A percentile compares a stretch with the other conserved stretches of the same genome.
These are phyloP conservation scores for Brachyalestes nurse DNA, from an alignment of 2,797 vertebrate genomes.

Conservation along the genomic window DNA sequence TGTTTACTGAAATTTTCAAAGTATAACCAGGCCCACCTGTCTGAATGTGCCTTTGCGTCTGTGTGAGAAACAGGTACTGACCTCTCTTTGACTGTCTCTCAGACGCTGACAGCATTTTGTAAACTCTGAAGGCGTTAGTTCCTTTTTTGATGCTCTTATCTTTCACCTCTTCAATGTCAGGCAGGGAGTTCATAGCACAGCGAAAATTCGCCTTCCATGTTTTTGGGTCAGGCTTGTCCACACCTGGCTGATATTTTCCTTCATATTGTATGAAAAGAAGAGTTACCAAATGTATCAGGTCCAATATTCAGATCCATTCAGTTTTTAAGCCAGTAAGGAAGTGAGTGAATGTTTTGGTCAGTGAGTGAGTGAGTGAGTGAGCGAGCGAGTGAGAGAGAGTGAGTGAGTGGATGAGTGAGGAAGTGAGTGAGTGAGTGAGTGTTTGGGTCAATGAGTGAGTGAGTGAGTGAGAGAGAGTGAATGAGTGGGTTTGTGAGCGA, in stretches of 20 bases:
- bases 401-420: background rate
- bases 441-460: too few relatives aligned
- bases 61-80: slow-evolving; percentile 58
- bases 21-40: too few relatives aligned
- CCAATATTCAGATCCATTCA: background rate
- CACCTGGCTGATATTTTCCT: slow-evolving; percentile 92
- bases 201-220: slow-evolving; percentile 99
- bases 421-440: too few relatives aligned
- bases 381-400: background rate
- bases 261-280: slow-evolving; percentile 16
- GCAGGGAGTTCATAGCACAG: slow-evolving; percentile 99
- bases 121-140: slow-evolving; percentile 96
- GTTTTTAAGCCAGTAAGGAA: background rate
- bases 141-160: slow-evolving; percentile 99
- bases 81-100: slow-evolving; percentile 93
- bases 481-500: too few relatives aligned
- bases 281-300: background rate
- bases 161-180: slow-evolving; percentile 98
- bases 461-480: too few relatives aligned
- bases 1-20: background rate
- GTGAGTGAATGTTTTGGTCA: background rate
- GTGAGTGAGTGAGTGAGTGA: background rate
- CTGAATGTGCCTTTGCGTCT: background rate
- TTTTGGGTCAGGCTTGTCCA: slow-evolving; percentile 95
- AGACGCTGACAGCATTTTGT: slow-evolving; percentile 90